Percentiles rank a stretch among this genome's conserved stretches.
These are phyloP conservation scores for Discoglossus pictus DNA, from an alignment of 2,797 vertebrate genomes.

Conservation along the genomic window DNA sequence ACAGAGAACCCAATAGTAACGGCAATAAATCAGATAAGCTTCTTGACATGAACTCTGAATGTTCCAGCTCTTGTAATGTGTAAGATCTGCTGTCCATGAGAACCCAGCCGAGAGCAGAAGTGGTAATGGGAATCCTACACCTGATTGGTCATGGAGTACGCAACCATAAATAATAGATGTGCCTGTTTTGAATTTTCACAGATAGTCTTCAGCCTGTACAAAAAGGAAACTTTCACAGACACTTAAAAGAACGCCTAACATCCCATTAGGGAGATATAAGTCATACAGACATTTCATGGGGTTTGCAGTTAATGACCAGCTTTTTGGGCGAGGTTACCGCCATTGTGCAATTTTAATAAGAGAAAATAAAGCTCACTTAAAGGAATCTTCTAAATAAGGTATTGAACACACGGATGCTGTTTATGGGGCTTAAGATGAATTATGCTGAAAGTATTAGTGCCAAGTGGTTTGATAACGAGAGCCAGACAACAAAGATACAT, in stretches of 20 bases:
- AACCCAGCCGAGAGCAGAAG: slow-evolving; percentile 24
- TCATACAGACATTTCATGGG: slow-evolving; percentile 49
- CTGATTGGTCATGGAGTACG: slow-evolving; percentile 49
- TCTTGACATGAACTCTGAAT: neutral
- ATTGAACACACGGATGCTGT: slow-evolving; percentile 53
- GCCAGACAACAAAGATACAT: slow-evolving; percentile 53
- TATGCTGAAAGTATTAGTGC: slow-evolving; percentile 49
- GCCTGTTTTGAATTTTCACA: slow-evolving; percentile 52
- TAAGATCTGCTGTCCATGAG: slow-evolving; percentile 39
- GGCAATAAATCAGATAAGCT: too few species aligned
- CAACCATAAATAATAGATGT: slow-evolving; percentile 45
- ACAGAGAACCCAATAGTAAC: too few species aligned
- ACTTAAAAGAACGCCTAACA: slow-evolving; percentile 42
- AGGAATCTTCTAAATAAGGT: slow-evolving; percentile 52
- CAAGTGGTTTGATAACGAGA: slow-evolving; percentile 53
- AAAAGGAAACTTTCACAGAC: slow-evolving; percentile 53
- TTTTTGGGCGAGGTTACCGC: slow-evolving; percentile 49
- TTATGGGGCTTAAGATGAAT: slow-evolving; percentile 52
- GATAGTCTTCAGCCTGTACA: slow-evolving; percentile 48
- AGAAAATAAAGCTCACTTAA: slow-evolving; percentile 51
- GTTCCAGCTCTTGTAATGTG: slow-evolving; percentile 22
- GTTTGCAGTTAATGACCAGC: slow-evolving; percentile 49
- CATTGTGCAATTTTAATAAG: slow-evolving; percentile 51
- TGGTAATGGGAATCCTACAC: slow-evolving; percentile 40
- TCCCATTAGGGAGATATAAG: slow-evolving; percentile 53